Evolutionary conservation across 2,888 invertebrate genomes (phyloP).

Genomic region (Ectropis crepuscularia): DNA sequence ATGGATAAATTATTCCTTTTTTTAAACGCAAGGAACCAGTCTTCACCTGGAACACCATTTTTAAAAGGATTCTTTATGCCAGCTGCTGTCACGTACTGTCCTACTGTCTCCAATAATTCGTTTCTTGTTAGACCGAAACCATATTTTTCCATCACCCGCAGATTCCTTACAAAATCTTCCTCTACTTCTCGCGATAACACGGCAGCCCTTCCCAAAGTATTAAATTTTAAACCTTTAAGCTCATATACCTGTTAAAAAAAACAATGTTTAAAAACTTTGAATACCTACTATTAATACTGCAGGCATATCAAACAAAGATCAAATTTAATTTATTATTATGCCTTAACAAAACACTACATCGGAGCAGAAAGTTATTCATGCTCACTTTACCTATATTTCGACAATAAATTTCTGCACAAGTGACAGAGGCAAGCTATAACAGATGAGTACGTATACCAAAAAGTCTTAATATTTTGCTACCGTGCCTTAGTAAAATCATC

Average conservation of each 20-base stretch:
- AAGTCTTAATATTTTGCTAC: too few relatives aligned
- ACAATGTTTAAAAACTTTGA: too few relatives aligned
- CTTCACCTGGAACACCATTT: constrained; percentile 8
- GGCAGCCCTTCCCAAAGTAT: background rate
- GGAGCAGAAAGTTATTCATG: too few relatives aligned
- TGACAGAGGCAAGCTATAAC: too few relatives aligned
- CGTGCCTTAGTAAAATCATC: too few relatives aligned
- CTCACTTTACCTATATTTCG: too few relatives aligned
- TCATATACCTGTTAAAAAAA: background rate
- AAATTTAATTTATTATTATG: too few relatives aligned
- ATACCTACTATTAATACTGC: too few relatives aligned
- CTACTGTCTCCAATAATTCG: background rate
- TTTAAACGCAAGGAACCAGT: constrained; percentile 7
- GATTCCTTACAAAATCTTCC: background rate
- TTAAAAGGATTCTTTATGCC: background rate
- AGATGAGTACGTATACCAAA: too few relatives aligned
- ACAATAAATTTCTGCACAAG: too few relatives aligned
- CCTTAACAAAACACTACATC: too few relatives aligned
- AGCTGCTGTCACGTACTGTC: background rate
- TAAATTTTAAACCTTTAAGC: background rate
- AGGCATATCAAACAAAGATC: too few relatives aligned
- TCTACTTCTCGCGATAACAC: background rate
- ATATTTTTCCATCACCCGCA: background rate
- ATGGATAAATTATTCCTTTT: constrained; percentile 1
- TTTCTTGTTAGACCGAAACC: constrained; percentile 9